Percentiles rank a stretch among this genome's conserved stretches.
phyloP scores from a whole-genome alignment of 1,140 invertebrate genomes.

The Tetramorium alpestre region DNA sequence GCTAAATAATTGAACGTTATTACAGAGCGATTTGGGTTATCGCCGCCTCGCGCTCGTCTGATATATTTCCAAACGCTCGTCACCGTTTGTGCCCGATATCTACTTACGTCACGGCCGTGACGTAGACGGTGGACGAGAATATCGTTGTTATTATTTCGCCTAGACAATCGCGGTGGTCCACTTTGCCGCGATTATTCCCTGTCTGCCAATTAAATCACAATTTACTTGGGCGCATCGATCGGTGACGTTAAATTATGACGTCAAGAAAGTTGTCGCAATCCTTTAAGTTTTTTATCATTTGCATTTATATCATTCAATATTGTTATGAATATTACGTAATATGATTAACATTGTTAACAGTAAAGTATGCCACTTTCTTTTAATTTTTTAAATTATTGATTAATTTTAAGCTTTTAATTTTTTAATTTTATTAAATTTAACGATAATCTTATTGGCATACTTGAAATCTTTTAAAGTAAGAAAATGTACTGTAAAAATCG shows the following conservation, averaged over 20 bases:
- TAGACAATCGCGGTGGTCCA: slow-evolving; percentile 55
- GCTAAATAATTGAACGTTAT: slow-evolving; percentile 55
- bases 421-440: not conserved
- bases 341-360: not conserved
- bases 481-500: not conserved
- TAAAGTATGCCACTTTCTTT: not conserved
- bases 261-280: slow-evolving; percentile 2
- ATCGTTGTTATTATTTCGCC: slow-evolving; percentile 57
- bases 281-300: not conserved
- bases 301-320: not conserved
- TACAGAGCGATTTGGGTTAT: slow-evolving; percentile 54
- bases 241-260: slow-evolving; percentile 36
- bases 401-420: not conserved
- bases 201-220: slow-evolving; percentile 43
- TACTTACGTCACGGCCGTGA: slow-evolving; percentile 53
- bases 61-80: slow-evolving; percentile 58
- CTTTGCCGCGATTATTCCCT: slow-evolving; percentile 40
- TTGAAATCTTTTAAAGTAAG: not conserved
- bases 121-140: slow-evolving; percentile 42
- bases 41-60: not conserved
- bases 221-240: slow-evolving; percentile 43
- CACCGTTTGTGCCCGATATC: slow-evolving; percentile 49
- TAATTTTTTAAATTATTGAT: not conserved
- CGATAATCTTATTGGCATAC: not conserved
- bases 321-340: not conserved